phyloP scores from a whole-genome alignment of 1,140 invertebrate species.

The Epicauta chinensis region DNA sequence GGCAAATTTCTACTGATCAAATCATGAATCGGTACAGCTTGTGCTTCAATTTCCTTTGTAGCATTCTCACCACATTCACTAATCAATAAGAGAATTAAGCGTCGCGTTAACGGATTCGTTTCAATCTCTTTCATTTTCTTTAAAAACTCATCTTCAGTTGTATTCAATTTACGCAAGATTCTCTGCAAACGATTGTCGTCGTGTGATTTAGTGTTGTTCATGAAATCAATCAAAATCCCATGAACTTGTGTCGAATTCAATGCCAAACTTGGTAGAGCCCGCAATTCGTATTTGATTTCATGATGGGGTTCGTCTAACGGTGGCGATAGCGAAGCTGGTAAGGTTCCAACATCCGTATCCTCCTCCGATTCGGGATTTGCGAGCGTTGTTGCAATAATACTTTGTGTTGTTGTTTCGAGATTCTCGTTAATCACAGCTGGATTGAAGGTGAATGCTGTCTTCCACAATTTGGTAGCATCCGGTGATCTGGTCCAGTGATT shows the following conservation, averaged over 20 bases:
- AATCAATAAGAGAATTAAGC: conserved; percentile 67
- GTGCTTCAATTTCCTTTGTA: conserved; percentile 57
- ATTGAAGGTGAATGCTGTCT: conserved; percentile 60
- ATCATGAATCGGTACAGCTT: conserved; percentile 46
- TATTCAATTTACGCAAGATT: conserved; percentile 68
- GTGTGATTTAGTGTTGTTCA: conserved; percentile 32
- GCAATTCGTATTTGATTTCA: conserved; percentile 34
- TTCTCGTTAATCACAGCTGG: conserved; percentile 64
- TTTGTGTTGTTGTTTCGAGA: conserved; percentile 41
- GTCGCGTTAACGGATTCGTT: conserved; percentile 64
- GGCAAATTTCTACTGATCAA: conserved; percentile 37
- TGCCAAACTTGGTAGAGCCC: conserved; percentile 29
- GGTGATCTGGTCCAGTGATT: conserved; percentile 52
- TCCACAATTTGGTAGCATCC: conserved; percentile 52
- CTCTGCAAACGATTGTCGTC: conserved; percentile 41
- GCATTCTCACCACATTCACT: conserved; percentile 63
- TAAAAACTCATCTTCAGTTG: conserved; percentile 62
- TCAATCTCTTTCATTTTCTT: conserved; percentile 74
- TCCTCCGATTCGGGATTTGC: conserved; percentile 10
- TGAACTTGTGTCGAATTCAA: conserved; percentile 39
- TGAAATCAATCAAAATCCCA: conserved; percentile 39
- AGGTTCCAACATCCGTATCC: conserved; percentile 4
- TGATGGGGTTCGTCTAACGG: conserved; percentile 1
- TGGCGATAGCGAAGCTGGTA: background rate
- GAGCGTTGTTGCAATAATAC: conserved; percentile 1